Evolutionary conservation across 2,888 invertebrate species (phyloP), one percentile per base, ranked within the genome.

Genomic region (Griposia aprilina): DNA sequence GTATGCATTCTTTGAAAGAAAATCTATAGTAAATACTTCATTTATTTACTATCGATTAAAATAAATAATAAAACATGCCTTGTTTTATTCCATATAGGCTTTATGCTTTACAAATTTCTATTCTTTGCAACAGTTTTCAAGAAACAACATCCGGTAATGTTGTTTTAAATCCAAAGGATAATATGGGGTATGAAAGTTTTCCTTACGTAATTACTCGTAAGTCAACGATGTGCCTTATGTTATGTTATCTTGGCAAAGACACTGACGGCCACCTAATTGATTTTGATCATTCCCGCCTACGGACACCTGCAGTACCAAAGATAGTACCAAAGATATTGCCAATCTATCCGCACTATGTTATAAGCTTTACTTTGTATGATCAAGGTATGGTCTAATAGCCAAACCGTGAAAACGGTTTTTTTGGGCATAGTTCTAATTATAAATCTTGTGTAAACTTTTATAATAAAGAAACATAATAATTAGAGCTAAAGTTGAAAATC

Each of bases 161-260:
- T 11, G 11, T 48, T 66, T 30, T 60, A 17, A 52, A 20, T 0
- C 2, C 4, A 41, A 67, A 26, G 2, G 23, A 23, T 36, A 2
- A 23, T 4, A 45, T 45, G 10, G 11, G 30, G 2, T 17, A 50
- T 66, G n/a, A 76, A 57, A 57, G 50, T 66, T 50, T 13, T 8
- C 2, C 5, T 36, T 55, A 48, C 10, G 20, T 20, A 30, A 74
- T 30, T 23, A 8, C n/a, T n/a, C n/a, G n/a, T n/a, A n/a, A 45
- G 6, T 26, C 17, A 55, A 48, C 36, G 23, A 30, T 60, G 15
- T 60, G 4, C 10, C 36, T 17, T 20, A 45, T 11, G 8, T 52
- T n/a, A 30, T 11, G n/a, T 55, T 36, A 55, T 36, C 26, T 75
- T 76, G 76, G 75, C 73, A 41, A 60, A 26, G 20, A 36, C 30